Base-by-base conservation (phyloP, 2,797 vertebrate genomes). In the Pelodytes ibericus region DNA sequence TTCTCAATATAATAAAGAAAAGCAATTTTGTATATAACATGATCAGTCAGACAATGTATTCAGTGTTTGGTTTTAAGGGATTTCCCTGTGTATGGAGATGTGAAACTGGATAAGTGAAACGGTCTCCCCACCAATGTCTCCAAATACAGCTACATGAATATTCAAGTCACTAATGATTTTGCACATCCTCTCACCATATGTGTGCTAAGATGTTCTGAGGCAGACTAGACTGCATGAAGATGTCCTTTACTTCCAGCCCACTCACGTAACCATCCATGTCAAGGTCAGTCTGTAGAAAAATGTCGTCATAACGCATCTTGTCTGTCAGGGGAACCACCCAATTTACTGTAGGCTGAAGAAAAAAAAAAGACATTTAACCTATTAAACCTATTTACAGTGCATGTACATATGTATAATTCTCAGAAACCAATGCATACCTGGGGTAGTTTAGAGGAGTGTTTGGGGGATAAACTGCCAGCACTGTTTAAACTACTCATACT, bases 171-270 rank as follows among this genome's bases (percentile, higher is more conserved):
- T 1, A 36, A 13, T 36, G 41, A 13, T 8, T 16, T 8, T 44
- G 41, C 8, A 44, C 4, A 10, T 41, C 30, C 47, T 58, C 92
- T 95, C 92, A 99, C 98, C 98, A 99, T 87, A 99, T 96, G 79
- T 99, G 96, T 6, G 98, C 98, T 24, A 99, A 91, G 53, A 96
- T 57, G 74, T 89, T 96, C 88, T 99, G 98, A 56, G 93, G 91
- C 51, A 99, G 94, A 74, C 96, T 96, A 0, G 98, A 99, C 60
- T 98, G 97, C 90, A 99, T 96, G 87, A 99, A 99, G 89, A 99
- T 99, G 0, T 99, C 97, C 82, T 97, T 99, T 33, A 98, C 96
- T 90, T 99, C 97, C 69, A 88, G 94, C 53, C 98, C 98, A 0
- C 95, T 98, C 81, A 99, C 96, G 71, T 94, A 97, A 3, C 98